These are phyloP conservation scores for Onychorhynchus coronatus DNA, from an alignment of 2,113 vertebrate species.

Conservation along the genomic window DNA sequence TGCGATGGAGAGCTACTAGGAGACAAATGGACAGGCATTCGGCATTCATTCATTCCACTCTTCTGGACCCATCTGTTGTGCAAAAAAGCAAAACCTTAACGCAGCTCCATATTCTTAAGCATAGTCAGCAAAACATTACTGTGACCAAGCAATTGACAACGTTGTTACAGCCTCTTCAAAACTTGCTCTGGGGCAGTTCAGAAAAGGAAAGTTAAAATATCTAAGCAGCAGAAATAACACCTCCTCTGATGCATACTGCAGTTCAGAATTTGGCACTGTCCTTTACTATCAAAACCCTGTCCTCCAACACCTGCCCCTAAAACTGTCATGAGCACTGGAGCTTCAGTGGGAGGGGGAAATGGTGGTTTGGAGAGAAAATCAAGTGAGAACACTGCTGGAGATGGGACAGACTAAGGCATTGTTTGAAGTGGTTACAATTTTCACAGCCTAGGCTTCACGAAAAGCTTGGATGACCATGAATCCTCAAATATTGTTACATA, in stretches of 20 bases:
- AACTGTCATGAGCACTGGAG: fast-evolving
- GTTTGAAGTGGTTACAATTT: background rate
- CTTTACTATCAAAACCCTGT: background rate
- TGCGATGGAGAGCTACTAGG: background rate
- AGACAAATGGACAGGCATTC: background rate
- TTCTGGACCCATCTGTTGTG: background rate
- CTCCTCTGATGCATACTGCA: background rate
- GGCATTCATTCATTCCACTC: background rate
- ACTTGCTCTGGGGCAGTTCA: background rate
- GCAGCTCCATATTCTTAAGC: background rate
- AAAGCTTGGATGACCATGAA: background rate
- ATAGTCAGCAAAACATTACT: background rate
- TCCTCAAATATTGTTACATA: background rate
- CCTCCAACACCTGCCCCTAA: background rate
- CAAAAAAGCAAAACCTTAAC: background rate
- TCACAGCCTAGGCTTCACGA: background rate
- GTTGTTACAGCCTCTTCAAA: background rate
- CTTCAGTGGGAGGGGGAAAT: background rate
- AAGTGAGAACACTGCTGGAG: background rate
- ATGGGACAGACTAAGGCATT: background rate
- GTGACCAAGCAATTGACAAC: background rate
- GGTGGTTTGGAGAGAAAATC: background rate
- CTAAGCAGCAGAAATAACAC: background rate
- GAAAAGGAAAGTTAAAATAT: background rate
- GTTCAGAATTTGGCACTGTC: background rate